Conservation (phyloP, 2,888 invertebrate species). For the Sphaerophoria rueppellii region DNA sequence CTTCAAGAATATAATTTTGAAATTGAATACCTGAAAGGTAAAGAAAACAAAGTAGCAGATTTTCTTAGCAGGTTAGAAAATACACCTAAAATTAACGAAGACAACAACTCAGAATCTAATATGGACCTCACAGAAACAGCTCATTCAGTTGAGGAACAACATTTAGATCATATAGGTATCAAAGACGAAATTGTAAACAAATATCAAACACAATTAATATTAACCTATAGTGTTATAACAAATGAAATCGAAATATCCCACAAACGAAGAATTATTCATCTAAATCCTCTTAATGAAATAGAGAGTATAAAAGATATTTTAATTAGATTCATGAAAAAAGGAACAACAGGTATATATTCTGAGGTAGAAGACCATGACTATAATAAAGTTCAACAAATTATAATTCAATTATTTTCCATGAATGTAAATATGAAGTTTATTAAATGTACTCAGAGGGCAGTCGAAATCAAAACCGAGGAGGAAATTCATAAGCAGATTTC, state of each 20-base stretch:
- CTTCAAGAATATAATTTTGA: slow-evolving; percentile 29
- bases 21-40: slow-evolving; percentile 64
- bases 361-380: slow-evolving; percentile 60
- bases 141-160: slow-evolving; percentile 53
- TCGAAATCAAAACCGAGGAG: slow-evolving; percentile 62
- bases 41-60: slow-evolving; percentile 66
- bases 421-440: slow-evolving; percentile 48
- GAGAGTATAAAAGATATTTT: slow-evolving; percentile 55
- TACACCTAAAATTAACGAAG: slow-evolving; percentile 28
- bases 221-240: slow-evolving; percentile 29
- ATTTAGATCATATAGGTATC: slow-evolving; percentile 44
- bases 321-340: slow-evolving; percentile 50
- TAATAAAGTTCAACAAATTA: slow-evolving; percentile 58
- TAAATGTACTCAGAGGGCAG: slow-evolving; percentile 41
- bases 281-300: slow-evolving; percentile 48
- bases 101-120: slow-evolving; percentile 52
- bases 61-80: slow-evolving; percentile 68
- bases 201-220: slow-evolving; percentile 54
- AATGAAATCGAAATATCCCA: slow-evolving; percentile 37
- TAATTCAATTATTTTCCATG: slow-evolving; percentile 55
- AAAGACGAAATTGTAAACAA: slow-evolving; percentile 54
- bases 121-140: slow-evolving; percentile 41
- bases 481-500: slow-evolving; percentile 57
- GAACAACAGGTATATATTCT: slow-evolving; percentile 15
- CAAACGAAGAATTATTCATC: slow-evolving; percentile 47